A percentile compares a stretch with the other conserved stretches of the same genome.
phyloP scores from a whole-genome alignment of 2,888 invertebrate genomes.

The Xylophagus ater region DNA sequence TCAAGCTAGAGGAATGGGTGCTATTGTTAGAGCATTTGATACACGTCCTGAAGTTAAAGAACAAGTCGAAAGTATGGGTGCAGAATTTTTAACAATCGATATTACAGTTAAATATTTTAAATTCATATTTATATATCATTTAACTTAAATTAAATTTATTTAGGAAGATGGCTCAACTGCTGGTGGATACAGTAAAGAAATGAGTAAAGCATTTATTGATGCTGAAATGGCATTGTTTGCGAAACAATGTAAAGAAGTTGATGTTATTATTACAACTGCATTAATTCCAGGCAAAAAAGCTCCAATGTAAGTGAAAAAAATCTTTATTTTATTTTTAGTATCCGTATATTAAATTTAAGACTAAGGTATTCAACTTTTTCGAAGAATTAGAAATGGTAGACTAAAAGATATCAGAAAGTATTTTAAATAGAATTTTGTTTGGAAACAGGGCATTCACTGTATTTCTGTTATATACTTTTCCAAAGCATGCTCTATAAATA shows the following conservation, averaged over 20 bases:
- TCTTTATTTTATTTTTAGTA: no score
- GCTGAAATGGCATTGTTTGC: slow-evolving; percentile 79
- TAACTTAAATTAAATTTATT: slow-evolving; percentile 2
- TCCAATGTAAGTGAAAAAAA: slow-evolving; percentile 43
- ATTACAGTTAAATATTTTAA: slow-evolving; percentile 46
- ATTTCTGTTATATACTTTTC: no score
- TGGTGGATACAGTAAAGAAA: slow-evolving; percentile 77
- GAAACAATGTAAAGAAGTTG: slow-evolving; percentile 74
- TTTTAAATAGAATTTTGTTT: no score
- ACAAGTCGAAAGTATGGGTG: slow-evolving; percentile 78
- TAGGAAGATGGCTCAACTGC: slow-evolving; percentile 59
- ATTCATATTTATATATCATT: slow-evolving; percentile 7
- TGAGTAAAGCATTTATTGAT: slow-evolving; percentile 74
- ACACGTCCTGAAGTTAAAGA: slow-evolving; percentile 73
- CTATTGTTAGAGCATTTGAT: slow-evolving; percentile 79
- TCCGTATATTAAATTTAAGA: no score
- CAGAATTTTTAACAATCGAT: slow-evolving; percentile 72
- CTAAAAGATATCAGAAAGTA: no score
- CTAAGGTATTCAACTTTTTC: no score
- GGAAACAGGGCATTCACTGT: no score
- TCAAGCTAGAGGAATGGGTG: slow-evolving; percentile 80
- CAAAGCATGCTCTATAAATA: no score
- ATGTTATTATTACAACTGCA: slow-evolving; percentile 81
- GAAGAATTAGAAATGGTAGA: no score
- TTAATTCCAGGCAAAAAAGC: slow-evolving; percentile 80